Conservation (phyloP, 92 coral and sea anemone species). For the Diadumene lineata region DNA sequence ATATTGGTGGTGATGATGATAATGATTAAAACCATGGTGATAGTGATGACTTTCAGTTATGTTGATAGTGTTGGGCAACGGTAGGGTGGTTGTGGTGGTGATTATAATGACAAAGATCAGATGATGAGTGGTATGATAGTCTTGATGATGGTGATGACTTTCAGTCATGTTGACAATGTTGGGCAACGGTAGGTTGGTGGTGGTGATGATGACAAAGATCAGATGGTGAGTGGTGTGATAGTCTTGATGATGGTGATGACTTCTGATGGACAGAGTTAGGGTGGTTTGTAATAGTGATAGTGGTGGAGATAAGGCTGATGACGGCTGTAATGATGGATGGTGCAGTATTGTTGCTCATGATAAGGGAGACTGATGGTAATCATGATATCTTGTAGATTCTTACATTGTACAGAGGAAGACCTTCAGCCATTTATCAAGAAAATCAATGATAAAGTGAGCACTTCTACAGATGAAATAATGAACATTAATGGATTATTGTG, state of each 20-base stretch:
- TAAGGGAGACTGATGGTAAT: neutral
- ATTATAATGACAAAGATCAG: neutral
- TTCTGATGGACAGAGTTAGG: too few relatives aligned
- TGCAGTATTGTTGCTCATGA: too few relatives aligned
- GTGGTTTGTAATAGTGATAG: neutral
- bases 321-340: neutral
- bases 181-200: too few relatives aligned
- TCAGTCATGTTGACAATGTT: too few relatives aligned
- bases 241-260: neutral
- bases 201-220: neutral
- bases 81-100: neutral
- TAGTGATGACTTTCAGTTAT: too few relatives aligned
- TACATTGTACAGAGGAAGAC: conserved; percentile 98
- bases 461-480: too few relatives aligned
- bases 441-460: conserved; percentile 82
- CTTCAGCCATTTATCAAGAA: conserved; percentile 89
- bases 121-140: neutral
- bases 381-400: conserved; percentile 39
- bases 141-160: neutral
- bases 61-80: neutral
- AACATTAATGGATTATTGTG: too few relatives aligned
- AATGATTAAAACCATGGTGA: too few relatives aligned
- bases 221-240: neutral
- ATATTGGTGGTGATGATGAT: too few relatives aligned
- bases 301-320: neutral